Conservation (phyloP, 2,797 vertebrate genomes). For the Clamator glandarius region DNA sequence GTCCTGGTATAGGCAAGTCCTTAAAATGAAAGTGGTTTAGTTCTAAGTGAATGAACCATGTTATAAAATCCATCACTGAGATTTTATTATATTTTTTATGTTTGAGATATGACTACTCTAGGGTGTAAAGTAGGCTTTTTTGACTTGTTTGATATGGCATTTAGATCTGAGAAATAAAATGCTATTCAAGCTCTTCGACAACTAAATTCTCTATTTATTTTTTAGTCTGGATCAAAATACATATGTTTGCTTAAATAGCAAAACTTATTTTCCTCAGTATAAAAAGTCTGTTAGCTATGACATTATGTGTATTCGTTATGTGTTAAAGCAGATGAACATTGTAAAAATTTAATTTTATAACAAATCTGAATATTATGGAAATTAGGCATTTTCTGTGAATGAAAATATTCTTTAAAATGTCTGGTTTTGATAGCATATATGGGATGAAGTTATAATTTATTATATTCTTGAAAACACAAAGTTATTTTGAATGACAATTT, state of each 20-base stretch:
- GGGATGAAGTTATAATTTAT: neutral
- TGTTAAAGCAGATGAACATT: slow-evolving; percentile 8
- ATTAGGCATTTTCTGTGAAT: slow-evolving; percentile 31
- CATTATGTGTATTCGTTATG: neutral
- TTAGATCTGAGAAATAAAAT: neutral
- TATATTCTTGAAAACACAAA: neutral
- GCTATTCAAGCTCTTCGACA: neutral
- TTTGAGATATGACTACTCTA: neutral
- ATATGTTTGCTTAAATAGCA: slow-evolving; percentile 15
- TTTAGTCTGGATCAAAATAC: slow-evolving; percentile 29
- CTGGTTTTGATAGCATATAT: neutral
- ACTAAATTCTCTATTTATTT: slow-evolving; percentile 9
- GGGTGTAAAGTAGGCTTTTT: neutral
- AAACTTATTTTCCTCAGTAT: neutral
- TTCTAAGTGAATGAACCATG: neutral
- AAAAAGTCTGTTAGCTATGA: neutral
- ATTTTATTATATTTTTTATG: neutral
- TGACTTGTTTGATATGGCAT: neutral
- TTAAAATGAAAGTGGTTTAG: slow-evolving; percentile 13
- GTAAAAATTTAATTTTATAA: slow-evolving; percentile 4
- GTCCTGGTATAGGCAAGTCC: slow-evolving; percentile 24
- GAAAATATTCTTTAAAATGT: slow-evolving; percentile 6
- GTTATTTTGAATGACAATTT: neutral
- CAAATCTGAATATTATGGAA: neutral
- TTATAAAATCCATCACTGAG: neutral